phyloP scores from a whole-genome alignment of 2,113 vertebrate species.

The Silurus asotus region DNA sequence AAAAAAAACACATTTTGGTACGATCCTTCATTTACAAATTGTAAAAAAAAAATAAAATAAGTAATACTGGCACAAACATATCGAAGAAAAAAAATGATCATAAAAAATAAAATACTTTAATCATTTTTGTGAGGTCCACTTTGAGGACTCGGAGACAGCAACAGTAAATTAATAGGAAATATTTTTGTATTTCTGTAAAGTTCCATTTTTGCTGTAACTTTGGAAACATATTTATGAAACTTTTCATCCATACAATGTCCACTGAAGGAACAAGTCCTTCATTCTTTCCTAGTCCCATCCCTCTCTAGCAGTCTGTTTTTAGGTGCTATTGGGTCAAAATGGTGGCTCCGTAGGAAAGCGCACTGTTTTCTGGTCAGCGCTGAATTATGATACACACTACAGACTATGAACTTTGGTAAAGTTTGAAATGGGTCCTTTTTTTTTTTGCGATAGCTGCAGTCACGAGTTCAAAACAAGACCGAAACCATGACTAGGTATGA shows the following conservation, averaged over 20 bases:
- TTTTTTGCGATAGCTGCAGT: constrained; percentile 45
- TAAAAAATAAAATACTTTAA: constrained; percentile 52
- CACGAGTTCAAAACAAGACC: constrained; percentile 59
- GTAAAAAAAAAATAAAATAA: constrained; percentile 42
- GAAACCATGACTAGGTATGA: constrained; percentile 64
- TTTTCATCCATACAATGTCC: constrained; percentile 53
- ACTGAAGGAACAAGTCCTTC: constrained; percentile 48
- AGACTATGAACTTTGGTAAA: constrained; percentile 65
- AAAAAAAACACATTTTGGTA: constrained; percentile 52
- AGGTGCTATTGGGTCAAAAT: constrained; percentile 62
- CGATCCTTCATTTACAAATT: constrained; percentile 58
- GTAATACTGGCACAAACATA: constrained; percentile 73
- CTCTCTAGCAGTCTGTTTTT: constrained; percentile 51
- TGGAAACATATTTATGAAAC: constrained; percentile 65
- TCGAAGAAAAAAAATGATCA: constrained; percentile 56
- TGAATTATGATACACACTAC: constrained; percentile 54
- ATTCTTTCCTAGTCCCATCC: constrained; percentile 44
- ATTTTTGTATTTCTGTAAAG: constrained; percentile 49
- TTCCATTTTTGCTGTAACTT: constrained; percentile 63
- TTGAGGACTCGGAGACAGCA: constrained; percentile 62
- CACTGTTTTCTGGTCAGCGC: constrained; percentile 45
- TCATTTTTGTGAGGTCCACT: constrained; percentile 62
- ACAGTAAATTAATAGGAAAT: constrained; percentile 62
- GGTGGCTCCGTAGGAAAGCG: constrained; percentile 36
- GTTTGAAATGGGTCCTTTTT: constrained; percentile 57